Evolutionary conservation across 1,140 invertebrate genomes (phyloP).

Genomic region (Belonocnema kinseyi): DNA sequence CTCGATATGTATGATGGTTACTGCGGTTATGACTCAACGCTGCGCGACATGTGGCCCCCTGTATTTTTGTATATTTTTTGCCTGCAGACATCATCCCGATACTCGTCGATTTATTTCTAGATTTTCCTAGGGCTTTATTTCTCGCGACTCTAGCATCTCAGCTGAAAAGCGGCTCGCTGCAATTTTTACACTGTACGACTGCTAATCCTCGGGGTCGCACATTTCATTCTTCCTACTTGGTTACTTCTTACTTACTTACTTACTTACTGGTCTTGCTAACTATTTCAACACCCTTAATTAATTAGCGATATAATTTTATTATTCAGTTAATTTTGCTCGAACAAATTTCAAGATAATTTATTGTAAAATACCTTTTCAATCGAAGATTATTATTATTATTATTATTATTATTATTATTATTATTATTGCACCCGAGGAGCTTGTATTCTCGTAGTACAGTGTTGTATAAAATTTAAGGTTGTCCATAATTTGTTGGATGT

Average conservation of each 20-base stretch:
- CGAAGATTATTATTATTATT: not conserved
- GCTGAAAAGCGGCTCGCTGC: constrained; percentile 14
- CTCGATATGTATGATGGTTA: constrained; percentile 67
- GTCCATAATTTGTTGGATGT: constrained; percentile 71
- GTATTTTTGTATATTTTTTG: constrained; percentile 74
- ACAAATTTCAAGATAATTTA: not conserved
- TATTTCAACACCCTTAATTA: no score
- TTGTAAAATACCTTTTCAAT: constrained; percentile 2
- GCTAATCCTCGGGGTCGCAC: constrained; percentile 1
- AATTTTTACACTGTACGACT: constrained; percentile 17
- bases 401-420: no score
- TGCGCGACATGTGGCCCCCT: constrained; percentile 71
- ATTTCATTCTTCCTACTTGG: constrained; percentile 10
- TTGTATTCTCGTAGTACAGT: constrained; percentile 15
- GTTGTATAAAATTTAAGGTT: constrained; percentile 64
- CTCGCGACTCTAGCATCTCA: constrained; percentile 33
- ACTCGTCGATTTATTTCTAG: constrained; percentile 12
- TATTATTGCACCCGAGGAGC: not conserved
- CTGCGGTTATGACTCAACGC: constrained; percentile 66
- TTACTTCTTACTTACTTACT: no score
- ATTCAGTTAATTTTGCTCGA: not conserved
- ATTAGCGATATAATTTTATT: not conserved
- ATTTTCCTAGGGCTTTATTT: constrained; percentile 31
- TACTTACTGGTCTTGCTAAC: no score
- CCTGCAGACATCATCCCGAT: constrained; percentile 54